Conservation (phyloP, 2,113 vertebrate genomes). For the Protobothrops flavoviridis region DNA sequence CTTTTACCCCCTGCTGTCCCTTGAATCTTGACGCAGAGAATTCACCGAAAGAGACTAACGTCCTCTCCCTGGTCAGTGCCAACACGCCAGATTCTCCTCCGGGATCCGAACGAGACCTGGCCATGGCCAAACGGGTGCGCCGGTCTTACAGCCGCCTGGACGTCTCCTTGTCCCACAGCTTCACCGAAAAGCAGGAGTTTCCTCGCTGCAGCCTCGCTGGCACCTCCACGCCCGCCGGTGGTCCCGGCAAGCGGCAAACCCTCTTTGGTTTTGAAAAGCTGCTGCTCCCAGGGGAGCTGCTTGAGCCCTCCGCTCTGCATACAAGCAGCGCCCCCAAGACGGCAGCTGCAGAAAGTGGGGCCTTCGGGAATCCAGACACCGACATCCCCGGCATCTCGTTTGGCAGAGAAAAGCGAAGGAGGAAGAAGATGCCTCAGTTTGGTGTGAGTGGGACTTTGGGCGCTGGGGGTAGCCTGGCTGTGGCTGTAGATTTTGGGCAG, state of each 20-base stretch:
- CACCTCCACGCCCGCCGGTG: conserved; percentile 43
- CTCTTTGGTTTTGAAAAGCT: conserved; percentile 83
- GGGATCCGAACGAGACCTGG: conserved; percentile 49
- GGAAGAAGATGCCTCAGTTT: conserved; percentile 72
- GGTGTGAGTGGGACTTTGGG: conserved; percentile 58
- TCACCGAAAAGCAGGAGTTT: neutral
- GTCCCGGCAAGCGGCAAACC: conserved; percentile 45
- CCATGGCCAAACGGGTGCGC: conserved; percentile 81
- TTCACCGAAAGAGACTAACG: neutral
- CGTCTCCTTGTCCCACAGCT: conserved; percentile 52
- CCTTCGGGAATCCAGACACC: conserved; percentile 53
- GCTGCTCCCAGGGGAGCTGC: conserved; percentile 62
- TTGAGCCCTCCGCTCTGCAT: conserved; percentile 28
- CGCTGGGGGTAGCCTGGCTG: neutral
- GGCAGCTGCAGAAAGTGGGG: conserved; percentile 26
- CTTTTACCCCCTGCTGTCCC: neutral
- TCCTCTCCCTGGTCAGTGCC: neutral
- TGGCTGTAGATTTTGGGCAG: neutral
- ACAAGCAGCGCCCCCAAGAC: conserved; percentile 24
- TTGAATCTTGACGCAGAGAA: neutral
- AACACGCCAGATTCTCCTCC: neutral
- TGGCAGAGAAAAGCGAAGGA: conserved; percentile 72
- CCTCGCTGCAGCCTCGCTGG: conserved; percentile 30
- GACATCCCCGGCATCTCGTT: conserved; percentile 80
- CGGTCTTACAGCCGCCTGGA: conserved; percentile 84